Percentiles rank a stretch among this genome's conserved stretches.
Conservation (phyloP, 1,140 invertebrate species). For the Drosophila punjabiensis region DNA sequence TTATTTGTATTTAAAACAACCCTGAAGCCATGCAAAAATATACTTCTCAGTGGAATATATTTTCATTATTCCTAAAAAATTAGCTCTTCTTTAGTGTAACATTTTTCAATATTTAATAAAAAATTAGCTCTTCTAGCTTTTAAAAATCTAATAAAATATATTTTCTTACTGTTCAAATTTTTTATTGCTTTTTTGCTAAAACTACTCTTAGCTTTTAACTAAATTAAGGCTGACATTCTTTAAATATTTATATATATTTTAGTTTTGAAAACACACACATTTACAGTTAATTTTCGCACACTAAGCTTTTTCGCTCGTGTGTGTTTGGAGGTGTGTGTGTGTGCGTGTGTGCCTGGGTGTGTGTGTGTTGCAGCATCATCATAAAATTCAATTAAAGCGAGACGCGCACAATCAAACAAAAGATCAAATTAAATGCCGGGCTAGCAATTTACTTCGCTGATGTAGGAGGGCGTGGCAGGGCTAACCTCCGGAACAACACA, state of each 20-base stretch:
- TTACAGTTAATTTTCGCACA: neutral
- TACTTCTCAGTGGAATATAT: neutral
- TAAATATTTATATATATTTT: neutral
- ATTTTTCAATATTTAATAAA: too few species aligned
- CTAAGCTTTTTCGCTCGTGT: neutral
- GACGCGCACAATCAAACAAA: constrained; percentile 81
- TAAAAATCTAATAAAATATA: neutral
- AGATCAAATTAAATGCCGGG: constrained; percentile 82
- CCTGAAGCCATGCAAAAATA: neutral
- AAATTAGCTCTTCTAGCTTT: too few species aligned
- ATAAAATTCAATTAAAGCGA: constrained; percentile 82
- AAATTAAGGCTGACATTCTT: neutral
- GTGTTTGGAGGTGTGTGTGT: constrained; percentile 4
- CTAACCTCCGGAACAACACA: constrained; percentile 15
- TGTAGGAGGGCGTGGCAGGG: constrained; percentile 52
- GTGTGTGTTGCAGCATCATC: constrained; percentile 71
- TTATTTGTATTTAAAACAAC: too few species aligned
- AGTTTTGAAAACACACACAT: neutral
- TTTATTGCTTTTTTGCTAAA: neutral
- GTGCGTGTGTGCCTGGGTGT: neutral
- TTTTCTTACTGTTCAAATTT: neutral
- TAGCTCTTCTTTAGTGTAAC: too few species aligned
- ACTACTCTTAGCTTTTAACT: neutral
- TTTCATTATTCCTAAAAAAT: too few species aligned
- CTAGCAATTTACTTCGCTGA: constrained; percentile 74